Evolutionary conservation across 2,113 vertebrate genomes (phyloP), one percentile per base, ranked within the genome.

Genomic region (Lepidothrix coronata): DNA sequence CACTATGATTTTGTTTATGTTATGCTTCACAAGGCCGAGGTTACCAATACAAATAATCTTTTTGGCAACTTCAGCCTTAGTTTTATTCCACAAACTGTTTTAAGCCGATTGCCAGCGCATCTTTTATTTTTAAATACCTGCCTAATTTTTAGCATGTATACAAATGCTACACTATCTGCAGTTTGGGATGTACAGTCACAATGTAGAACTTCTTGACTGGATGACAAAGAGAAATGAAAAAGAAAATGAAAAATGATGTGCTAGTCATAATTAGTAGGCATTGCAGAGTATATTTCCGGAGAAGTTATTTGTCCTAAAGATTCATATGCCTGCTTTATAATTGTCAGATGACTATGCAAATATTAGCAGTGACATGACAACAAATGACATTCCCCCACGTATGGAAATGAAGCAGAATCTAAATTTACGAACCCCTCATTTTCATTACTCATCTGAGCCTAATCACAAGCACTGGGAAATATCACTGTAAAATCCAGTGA

Each of bases 321-420:
- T 92, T 87, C 37, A 4, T 73, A 54, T 2, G 9, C 72, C 46
- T 62, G 82, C 87, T 75, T 68, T 78, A 30, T 57, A 96, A 93
- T 46, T 93, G 76, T 78, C 73, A 85, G 76, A 88, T 92, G 88
- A 85, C 91, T 93, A 94, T 93, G 90, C 91, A 96, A 93, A 96
- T 85, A 91, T 48, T 78, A 93, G 83, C 79, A 75, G 70, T 61
- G 88, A 93, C 61, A 94, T n/a, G 88, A 87, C 91, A 96, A 89
- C 57, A 94, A 89, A 93, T 75, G 52, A 71, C 66, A 88, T 78
- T 73, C 86, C 67, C 55, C 51, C 63, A 77, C 72, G 24, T 23
- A 96, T 27, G 84, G 88, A 88, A 94, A 92, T 65, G 37, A 91
- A 94, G 21, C 4, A 6, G 90, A 89, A 77, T 54, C 65, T 88